phyloP scores from a whole-genome alignment of 2,797 vertebrate species.

The Bryconaethiops microstoma region DNA sequence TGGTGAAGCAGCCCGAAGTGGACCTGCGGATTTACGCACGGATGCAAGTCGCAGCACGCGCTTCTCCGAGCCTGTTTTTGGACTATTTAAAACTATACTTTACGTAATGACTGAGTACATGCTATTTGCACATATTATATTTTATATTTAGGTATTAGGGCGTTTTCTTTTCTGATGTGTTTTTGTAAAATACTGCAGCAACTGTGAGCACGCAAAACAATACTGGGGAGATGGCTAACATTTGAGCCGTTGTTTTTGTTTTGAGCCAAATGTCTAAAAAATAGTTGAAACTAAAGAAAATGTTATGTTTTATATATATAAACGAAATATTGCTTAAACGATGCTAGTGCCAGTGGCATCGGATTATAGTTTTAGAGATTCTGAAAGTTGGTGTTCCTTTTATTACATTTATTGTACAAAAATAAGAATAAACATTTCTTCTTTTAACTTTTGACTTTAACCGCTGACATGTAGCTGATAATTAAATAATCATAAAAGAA shows the following conservation, averaged over 20 bases:
- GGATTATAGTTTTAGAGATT: not conserved
- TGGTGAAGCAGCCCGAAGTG: constrained; percentile 82
- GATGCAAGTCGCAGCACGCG: constrained; percentile 46
- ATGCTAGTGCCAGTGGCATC: no score
- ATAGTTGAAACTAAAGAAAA: not conserved
- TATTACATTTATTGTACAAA: constrained; percentile 15
- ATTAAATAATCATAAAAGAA: no score
- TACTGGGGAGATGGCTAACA: constrained; percentile 19
- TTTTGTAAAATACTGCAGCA: not conserved
- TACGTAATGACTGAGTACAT: constrained; percentile 53
- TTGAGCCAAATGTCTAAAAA: constrained; percentile 40
- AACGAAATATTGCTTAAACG: constrained; percentile 14
- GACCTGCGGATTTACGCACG: constrained; percentile 29
- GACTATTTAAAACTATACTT: constrained; percentile 42
- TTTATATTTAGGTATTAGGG: constrained; percentile 32
- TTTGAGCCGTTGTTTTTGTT: constrained; percentile 31
- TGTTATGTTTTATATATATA: constrained; percentile 39
- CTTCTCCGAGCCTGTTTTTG: constrained; percentile 22
- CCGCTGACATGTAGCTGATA: not conserved
- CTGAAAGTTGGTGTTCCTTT: not conserved
- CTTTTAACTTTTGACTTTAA: not conserved
- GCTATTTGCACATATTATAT: constrained; percentile 81
- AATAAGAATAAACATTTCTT: constrained; percentile 17
- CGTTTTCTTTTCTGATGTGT: constrained; percentile 1
- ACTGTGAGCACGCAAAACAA: not conserved